Base-by-base conservation (phyloP, 1,140 invertebrate species). In the Pemphigus obesinymphae region DNA sequence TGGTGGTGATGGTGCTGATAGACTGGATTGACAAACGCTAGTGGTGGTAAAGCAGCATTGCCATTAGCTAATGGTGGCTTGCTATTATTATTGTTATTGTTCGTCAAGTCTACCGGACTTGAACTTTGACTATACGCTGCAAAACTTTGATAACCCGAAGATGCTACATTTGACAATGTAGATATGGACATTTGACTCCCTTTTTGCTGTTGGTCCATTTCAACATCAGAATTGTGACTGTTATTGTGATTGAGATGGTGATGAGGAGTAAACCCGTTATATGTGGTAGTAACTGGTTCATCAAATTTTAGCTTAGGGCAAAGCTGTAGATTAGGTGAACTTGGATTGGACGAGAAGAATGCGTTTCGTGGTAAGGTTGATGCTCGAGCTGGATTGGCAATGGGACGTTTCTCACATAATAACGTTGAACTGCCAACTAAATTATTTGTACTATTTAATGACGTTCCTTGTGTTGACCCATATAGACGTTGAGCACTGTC, bases 131-230 rank as follows among this genome's bases (percentile, higher is more conserved):
- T 96, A 86, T 95, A 95, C 8, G 94, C 94, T 6, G 93, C 93
- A 85, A 96, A 95, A 84, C 94, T 96, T 87, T 97, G 95, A 86
- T 96, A 97, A 2, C 95, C 95, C 1, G 94, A 96, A 31, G 94
- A 95, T 2, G 93, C 94, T 78, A 94, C 92, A 82, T 93, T 94
- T 26, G 93, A 94, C 48, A 94, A 86, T 82, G 93, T 93, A 82
- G 93, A 93, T 82, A 96, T 94, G 2, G 93, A 94, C 4, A 91
- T 89, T 84, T 93, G 92, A 66, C 91, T 92, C 48, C 91, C 91
- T 84, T 91, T 91, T 50, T 89, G 90, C 55, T 90, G 89, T 34
- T 89, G 88, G 23, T 87, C 86, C 20, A 89, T 88, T 66, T 90
- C 90, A 31, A 91, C 91, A 80, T 93, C 92, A 8, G 92, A 92